These are phyloP conservation scores for Labroides dimidiatus DNA, from an alignment of 2,797 vertebrate genomes.

Conservation along the genomic window DNA sequence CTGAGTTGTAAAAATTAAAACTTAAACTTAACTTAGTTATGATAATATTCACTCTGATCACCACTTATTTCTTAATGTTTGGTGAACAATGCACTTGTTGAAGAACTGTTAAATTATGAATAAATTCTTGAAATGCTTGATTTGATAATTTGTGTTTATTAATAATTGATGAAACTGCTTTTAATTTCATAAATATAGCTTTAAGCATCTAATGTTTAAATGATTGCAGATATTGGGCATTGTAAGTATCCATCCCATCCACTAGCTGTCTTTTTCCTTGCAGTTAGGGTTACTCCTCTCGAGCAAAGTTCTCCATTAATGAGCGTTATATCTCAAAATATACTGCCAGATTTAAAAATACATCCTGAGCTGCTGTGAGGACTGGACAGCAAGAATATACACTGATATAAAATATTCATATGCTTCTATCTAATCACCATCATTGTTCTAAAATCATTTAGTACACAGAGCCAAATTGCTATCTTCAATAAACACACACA, in stretches of 20 bases:
- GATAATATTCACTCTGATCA: slow-evolving; percentile 40
- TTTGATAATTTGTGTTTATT: slow-evolving; percentile 54
- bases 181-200: slow-evolving; percentile 45
- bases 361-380: slow-evolving; percentile 49
- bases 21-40: neutral
- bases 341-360: slow-evolving; percentile 46
- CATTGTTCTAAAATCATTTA: slow-evolving; percentile 47
- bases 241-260: slow-evolving; percentile 39
- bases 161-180: slow-evolving; percentile 59
- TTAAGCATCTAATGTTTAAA: slow-evolving; percentile 46
- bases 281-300: slow-evolving; percentile 51
- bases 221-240: slow-evolving; percentile 36
- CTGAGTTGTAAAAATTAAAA: slow-evolving; percentile 44
- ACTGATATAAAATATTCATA: slow-evolving; percentile 71
- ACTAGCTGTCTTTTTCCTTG: slow-evolving; percentile 23
- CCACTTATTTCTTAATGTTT: slow-evolving; percentile 46
- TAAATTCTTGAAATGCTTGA: slow-evolving; percentile 54
- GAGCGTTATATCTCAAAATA: slow-evolving; percentile 65
- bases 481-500: slow-evolving; percentile 40
- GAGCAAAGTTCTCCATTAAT: slow-evolving; percentile 56
- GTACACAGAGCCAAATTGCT: slow-evolving; percentile 51
- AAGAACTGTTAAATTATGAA: slow-evolving; percentile 50
- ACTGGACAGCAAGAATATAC: slow-evolving; percentile 35
- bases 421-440: slow-evolving; percentile 50
- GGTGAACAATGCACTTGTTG: slow-evolving; percentile 41